Conservation (phyloP, 1,140 invertebrate species). For the Lordiphosa stackelbergi region DNA sequence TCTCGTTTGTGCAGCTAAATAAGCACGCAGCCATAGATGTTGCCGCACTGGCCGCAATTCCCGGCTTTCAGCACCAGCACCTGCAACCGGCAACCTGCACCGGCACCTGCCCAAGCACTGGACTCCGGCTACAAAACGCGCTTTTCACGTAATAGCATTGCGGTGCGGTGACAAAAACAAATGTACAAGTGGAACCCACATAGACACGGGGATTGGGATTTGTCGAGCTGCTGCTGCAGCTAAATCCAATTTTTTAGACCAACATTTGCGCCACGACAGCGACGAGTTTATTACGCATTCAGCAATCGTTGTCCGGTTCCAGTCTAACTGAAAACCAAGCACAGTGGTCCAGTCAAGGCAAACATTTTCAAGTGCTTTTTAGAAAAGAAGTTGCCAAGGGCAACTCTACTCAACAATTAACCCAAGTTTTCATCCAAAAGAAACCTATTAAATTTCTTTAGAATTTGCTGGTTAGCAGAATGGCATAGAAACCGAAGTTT, state of each 20-base stretch:
- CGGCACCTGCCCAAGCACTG: slow-evolving; percentile 9
- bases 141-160: slow-evolving; percentile 70
- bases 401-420: too few relatives aligned
- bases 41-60: slow-evolving; percentile 46
- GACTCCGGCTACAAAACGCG: slow-evolving; percentile 27
- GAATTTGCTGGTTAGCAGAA: too few relatives aligned
- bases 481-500: too few relatives aligned
- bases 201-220: slow-evolving; percentile 20
- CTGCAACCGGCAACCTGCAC: slow-evolving; percentile 9
- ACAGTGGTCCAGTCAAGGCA: too few relatives aligned
- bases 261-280: slow-evolving; percentile 1
- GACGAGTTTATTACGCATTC: slow-evolving; percentile 42
- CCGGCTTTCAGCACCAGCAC: slow-evolving; percentile 62
- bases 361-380: too few relatives aligned
- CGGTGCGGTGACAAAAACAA: slow-evolving; percentile 58
- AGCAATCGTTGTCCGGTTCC: slow-evolving; percentile 19
- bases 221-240: slow-evolving; percentile 22
- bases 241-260: slow-evolving; percentile 55
- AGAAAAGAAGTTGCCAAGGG: too few relatives aligned
- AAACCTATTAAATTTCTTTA: too few relatives aligned
- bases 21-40: slow-evolving; percentile 41
- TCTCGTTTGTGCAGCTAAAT: slow-evolving; percentile 60
- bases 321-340: not conserved
- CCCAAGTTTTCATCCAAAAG: too few relatives aligned
- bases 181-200: slow-evolving; percentile 28